Evolutionary conservation across 1,140 invertebrate species (phyloP).

Genomic region (Eueides isabella): DNA sequence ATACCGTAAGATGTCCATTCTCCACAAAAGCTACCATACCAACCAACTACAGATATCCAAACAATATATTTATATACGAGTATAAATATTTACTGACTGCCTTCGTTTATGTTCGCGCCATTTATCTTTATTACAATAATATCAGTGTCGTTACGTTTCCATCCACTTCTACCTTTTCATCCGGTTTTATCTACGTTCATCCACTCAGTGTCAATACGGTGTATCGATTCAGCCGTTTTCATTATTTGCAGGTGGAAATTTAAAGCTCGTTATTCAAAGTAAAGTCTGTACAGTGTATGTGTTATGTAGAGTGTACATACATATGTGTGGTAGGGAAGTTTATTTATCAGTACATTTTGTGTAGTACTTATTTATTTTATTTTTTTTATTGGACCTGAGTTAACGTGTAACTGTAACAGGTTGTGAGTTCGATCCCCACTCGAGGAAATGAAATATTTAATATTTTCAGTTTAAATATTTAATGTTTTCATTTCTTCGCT

Average conservation of each 20-base stretch:
- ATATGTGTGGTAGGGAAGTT: too few species aligned
- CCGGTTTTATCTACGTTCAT: slow-evolving; percentile 4
- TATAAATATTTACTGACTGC: neutral
- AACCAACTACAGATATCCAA: neutral
- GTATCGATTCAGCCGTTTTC: slow-evolving; percentile 1
- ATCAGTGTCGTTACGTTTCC: slow-evolving; percentile 7
- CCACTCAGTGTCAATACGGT: slow-evolving; percentile 10
- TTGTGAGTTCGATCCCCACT: too few species aligned
- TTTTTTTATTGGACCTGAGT: too few species aligned
- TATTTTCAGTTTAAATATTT: too few species aligned
- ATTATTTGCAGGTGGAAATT: slow-evolving; percentile 7
- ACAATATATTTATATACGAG: neutral
- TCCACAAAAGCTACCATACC: too few species aligned
- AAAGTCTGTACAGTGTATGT: neutral
- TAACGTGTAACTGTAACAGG: too few species aligned
- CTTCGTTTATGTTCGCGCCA: slow-evolving; percentile 3
- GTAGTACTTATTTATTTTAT: too few species aligned
- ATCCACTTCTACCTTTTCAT: slow-evolving; percentile 11
- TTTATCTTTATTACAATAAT: slow-evolving; percentile 15
- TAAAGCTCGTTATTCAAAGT: neutral
- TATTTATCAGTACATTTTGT: too few species aligned
- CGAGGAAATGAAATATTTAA: too few species aligned
- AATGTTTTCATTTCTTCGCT: too few species aligned
- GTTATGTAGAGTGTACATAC: neutral
- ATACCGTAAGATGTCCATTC: too few species aligned